Evolutionary conservation across 2,797 vertebrate genomes (phyloP).

Genomic region (Onychomys leucogaster): DNA sequence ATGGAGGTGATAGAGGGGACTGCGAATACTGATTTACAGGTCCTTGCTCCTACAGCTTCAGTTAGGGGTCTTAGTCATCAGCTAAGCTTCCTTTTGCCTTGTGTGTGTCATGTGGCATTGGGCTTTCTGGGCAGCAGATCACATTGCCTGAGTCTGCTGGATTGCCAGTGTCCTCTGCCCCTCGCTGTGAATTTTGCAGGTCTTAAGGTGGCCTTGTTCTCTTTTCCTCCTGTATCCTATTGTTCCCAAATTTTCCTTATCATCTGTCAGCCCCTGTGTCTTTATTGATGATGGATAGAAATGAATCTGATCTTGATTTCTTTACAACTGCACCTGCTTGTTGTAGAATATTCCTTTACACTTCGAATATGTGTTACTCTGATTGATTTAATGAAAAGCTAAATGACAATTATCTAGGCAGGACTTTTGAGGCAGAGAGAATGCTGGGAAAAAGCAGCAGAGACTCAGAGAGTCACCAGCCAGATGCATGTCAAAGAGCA

Average conservation of each 20-base stretch:
- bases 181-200: background rate
- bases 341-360: background rate
- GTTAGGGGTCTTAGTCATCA: no score
- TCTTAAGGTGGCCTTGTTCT: background rate
- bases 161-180: background rate
- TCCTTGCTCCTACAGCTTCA: background rate
- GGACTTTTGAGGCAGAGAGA: no score
- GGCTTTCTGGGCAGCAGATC: background rate
- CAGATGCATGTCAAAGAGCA: no score
- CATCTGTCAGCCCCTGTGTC: no score
- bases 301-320: background rate
- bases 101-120: background rate
- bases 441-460: no score
- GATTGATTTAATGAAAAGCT: no score
- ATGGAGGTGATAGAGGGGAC: no score
- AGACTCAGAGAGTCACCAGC: no score
- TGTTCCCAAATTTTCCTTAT: background rate
- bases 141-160: background rate
- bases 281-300: background rate
- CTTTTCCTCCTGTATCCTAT: no score
- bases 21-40: background rate
- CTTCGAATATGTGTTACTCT: background rate
- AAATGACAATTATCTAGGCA: no score
- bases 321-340: background rate
- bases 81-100: background rate